Evolutionary conservation across 2,888 invertebrate genomes (phyloP).

Genomic region (Gortyna flavago): DNA sequence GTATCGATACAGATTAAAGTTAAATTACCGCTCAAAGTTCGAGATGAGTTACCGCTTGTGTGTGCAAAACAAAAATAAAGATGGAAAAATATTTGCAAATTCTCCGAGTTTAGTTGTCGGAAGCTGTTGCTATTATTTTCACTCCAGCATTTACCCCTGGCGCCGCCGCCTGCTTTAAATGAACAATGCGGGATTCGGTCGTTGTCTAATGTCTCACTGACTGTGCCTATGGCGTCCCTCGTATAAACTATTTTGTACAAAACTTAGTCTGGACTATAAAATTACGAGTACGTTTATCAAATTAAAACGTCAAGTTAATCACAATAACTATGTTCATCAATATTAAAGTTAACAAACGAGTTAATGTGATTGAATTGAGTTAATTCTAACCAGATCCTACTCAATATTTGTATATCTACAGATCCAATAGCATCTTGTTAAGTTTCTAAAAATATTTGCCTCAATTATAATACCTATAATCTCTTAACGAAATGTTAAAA

Average conservation of each 20-base stretch:
- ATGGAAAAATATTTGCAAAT: slow-evolving; percentile 41
- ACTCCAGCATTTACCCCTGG: neutral
- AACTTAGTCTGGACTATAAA: too few relatives aligned
- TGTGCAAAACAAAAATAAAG: slow-evolving; percentile 36
- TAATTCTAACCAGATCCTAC: too few relatives aligned
- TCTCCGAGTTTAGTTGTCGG: slow-evolving; percentile 2
- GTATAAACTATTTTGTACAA: neutral
- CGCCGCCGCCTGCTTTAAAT: neutral
- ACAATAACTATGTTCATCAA: too few relatives aligned
- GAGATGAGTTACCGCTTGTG: slow-evolving; percentile 37
- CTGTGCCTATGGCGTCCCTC: neutral
- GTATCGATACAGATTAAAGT: slow-evolving; percentile 40
- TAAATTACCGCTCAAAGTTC: slow-evolving; percentile 45
- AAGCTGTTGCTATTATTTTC: slow-evolving; percentile 28
- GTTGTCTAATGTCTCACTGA: too few relatives aligned
- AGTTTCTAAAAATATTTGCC: too few relatives aligned
- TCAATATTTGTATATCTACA: too few relatives aligned
- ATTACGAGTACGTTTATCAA: neutral
- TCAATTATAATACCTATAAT: slow-evolving; percentile 11
- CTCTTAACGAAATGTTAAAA: slow-evolving; percentile 29
- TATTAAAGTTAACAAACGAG: too few relatives aligned
- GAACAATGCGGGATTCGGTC: too few relatives aligned
- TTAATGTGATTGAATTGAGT: too few relatives aligned
- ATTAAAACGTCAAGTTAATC: too few relatives aligned
- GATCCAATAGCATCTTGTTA: too few relatives aligned